Evolutionary conservation across 1,140 invertebrate species (phyloP), one percentile per base, ranked within the genome.

Genomic region (Anthonomus grandis): DNA sequence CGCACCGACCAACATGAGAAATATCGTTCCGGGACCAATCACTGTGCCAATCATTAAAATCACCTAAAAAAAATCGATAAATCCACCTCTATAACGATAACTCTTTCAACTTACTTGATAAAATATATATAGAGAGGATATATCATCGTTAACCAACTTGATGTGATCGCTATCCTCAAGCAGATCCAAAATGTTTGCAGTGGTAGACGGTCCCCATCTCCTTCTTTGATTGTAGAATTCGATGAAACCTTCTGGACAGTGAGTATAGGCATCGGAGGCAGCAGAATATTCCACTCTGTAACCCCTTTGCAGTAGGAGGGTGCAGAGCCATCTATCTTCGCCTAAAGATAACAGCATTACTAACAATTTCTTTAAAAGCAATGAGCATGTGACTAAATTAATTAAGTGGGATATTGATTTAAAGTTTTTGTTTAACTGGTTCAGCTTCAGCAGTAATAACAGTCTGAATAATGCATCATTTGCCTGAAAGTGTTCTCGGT

Each of bases 211-310:
- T 18, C 91, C 91, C 91, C 91, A 94, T 34, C 91, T 81, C 36
- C 91, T 78, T 41, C 91, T 78, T 71, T 94, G 91, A 70, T 91
- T 91, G 72, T 89, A 94, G 73, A 94, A 93, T 69, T 94, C 91
- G 49, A 83, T 85, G 65, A 93, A 93, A 31, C 86, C 83, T 79
- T 95, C 92, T 1, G 90, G 90, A 49, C 86, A 86, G 67, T 95
- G 91, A 4, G 93, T 96, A 66, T 92, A 91, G 15, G 93, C 92
- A 69, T 96, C 93, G 34, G 90, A 87, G 19, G 93, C 93, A 37
- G 93, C 93, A 52, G 88, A 91, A 72, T 96, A 96, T 74, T 95
- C 92, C 1, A 84, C 91, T 37, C 90, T 81, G 60, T 91, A 94
- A 4, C 93, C 93, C 76, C 89, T 80, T 74, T 94, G 90, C 2